Evolutionary conservation across 2,113 vertebrate genomes (phyloP).

Genomic region (Oncorhynchus masou): DNA sequence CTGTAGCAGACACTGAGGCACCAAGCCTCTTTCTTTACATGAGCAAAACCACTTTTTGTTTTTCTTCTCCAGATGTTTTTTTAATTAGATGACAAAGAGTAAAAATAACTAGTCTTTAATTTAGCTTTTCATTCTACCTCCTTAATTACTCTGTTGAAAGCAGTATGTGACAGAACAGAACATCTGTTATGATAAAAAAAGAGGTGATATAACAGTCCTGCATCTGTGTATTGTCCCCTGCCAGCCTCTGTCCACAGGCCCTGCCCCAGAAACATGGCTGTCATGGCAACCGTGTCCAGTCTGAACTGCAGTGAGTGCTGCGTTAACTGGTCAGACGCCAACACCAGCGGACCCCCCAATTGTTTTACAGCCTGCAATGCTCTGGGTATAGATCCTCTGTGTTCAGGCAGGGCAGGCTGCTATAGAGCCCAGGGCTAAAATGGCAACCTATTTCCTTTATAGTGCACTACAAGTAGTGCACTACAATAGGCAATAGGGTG

Average conservation of each 20-base stretch:
- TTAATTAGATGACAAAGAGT: conserved; percentile 34
- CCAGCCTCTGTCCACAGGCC: conserved; percentile 38
- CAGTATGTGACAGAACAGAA: conserved; percentile 23
- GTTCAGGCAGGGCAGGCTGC: too few relatives aligned
- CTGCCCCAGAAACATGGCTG: not conserved
- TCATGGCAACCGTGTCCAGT: too few relatives aligned
- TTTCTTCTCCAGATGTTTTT: conserved; percentile 13
- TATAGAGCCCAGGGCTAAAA: too few relatives aligned
- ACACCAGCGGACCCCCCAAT: conserved; percentile 33
- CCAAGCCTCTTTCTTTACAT: not conserved
- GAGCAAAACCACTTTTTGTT: not conserved
- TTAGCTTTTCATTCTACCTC: not conserved
- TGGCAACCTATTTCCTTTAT: too few relatives aligned
- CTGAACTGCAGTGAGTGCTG: too few relatives aligned
- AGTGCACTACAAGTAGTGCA: too few relatives aligned
- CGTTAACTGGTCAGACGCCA: conserved; percentile 18
- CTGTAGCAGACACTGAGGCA: not conserved
- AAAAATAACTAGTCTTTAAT: conserved; percentile 26
- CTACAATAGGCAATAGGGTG: too few relatives aligned
- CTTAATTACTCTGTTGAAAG: conserved; percentile 46
- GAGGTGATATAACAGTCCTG: conserved; percentile 36
- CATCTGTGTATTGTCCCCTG: conserved; percentile 58
- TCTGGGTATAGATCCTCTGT: not conserved
- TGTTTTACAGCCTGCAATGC: conserved; percentile 44
- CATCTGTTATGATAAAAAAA: too few relatives aligned